Conservation (phyloP, 2,113 vertebrate genomes). For the Clarias macrocephalus region DNA sequence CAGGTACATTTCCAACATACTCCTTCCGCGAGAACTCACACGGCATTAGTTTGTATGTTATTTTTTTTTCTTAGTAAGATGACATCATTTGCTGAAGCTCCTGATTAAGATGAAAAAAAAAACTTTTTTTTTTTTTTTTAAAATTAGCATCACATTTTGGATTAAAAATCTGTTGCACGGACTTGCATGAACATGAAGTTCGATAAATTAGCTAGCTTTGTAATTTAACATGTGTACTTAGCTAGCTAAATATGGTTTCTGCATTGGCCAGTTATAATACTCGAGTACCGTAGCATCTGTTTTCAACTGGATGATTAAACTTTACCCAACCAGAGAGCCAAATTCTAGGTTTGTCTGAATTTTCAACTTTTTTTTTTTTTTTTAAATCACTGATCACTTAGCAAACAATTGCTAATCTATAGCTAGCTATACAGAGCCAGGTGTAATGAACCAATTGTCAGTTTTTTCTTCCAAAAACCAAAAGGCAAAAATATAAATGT, state of each 20-base stretch:
- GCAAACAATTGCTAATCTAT: neutral
- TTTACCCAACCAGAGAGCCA: neutral
- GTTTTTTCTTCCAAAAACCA: neutral
- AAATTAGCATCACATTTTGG: no score
- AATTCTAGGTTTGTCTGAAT: neutral
- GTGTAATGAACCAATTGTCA: neutral
- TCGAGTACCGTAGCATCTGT: neutral
- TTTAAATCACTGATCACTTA: neutral
- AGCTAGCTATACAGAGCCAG: neutral
- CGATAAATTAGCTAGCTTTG: neutral
- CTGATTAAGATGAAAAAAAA: neutral
- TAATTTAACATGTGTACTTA: neutral
- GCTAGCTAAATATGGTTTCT: neutral
- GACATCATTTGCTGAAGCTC: neutral
- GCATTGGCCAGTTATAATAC: neutral
- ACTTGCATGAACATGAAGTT: neutral
- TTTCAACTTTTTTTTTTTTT: neutral
- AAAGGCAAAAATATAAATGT: neutral
- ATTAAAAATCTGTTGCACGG: neutral
- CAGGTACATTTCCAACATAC: neutral
- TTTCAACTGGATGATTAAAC: neutral
- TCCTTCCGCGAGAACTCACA: neutral
- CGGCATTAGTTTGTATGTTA: neutral
- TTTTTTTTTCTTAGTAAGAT: neutral
- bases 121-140: no score